These are phyloP conservation scores for Microctenopoma steveboyesi DNA, from an alignment of 2,797 vertebrate genomes.

Conservation along the genomic window DNA sequence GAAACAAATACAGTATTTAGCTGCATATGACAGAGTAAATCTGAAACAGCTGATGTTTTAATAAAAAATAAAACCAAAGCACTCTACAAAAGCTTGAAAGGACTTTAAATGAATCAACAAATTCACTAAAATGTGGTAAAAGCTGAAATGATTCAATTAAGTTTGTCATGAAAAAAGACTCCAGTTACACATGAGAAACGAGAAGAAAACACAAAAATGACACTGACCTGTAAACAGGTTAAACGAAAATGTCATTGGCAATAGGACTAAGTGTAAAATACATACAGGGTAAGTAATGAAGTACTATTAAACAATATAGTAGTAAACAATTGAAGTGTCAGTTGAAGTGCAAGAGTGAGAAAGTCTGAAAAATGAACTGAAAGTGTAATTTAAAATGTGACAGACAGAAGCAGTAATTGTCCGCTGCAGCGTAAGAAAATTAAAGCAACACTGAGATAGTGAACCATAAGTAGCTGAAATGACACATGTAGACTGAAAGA, in stretches of 20 bases:
- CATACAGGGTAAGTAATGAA: background rate
- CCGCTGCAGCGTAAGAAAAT: no score
- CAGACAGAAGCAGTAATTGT: no score
- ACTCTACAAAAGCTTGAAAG: background rate
- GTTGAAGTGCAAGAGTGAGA: background rate
- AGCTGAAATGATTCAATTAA: constrained; percentile 14
- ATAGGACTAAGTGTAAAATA: no score
- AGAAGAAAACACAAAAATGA: background rate
- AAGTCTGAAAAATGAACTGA: background rate
- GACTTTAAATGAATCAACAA: background rate
- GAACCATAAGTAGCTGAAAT: background rate
- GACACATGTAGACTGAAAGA: background rate
- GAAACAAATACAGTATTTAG: constrained; percentile 4
- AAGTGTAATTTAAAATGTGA: background rate
- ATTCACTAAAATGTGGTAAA: constrained; percentile 6
- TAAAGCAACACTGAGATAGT: background rate
- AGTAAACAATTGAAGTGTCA: background rate
- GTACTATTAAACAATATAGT: background rate
- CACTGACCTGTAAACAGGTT: background rate
- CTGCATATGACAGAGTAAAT: constrained; percentile 24
- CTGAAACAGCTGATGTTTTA: constrained; percentile 18
- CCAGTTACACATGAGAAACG: background rate
- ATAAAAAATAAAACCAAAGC: constrained; percentile 14
- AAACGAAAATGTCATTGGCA: background rate
- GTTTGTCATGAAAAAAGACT: no score